Evolutionary conservation across 2,113 vertebrate genomes (phyloP).

Genomic region (Jacana jacana): DNA sequence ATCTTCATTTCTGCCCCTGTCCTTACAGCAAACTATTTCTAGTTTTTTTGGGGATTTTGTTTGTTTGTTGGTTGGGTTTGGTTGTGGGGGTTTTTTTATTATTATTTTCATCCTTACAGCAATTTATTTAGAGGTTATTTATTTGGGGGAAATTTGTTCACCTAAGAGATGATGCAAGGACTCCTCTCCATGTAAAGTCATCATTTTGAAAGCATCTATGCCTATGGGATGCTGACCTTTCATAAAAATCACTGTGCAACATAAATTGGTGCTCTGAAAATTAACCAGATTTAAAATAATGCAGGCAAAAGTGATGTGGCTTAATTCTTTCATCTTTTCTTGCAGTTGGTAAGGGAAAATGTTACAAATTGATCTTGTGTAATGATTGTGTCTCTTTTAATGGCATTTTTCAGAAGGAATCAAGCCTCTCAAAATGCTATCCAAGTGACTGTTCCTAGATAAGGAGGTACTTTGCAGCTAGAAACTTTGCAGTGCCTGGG

Average conservation of each 20-base stretch:
- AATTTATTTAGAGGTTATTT: neutral
- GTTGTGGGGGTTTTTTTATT: too few species aligned
- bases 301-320: neutral
- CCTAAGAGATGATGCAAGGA: neutral
- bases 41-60: too few species aligned
- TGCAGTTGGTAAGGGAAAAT: neutral
- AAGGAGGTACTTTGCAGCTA: neutral
- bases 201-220: neutral
- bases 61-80: too few species aligned
- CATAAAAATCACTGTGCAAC: neutral
- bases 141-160: neutral
- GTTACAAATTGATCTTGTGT: neutral
- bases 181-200: neutral
- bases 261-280: neutral
- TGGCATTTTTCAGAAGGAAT: neutral
- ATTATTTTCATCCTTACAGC: too few species aligned
- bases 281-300: neutral
- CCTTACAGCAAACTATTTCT: neutral
- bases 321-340: neutral
- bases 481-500: neutral
- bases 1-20: neutral
- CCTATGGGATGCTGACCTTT: neutral
- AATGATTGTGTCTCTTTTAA: neutral
- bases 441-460: neutral
- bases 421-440: neutral